Conservation (phyloP, 2,113 vertebrate species). For the Lasiurus cinereus region DNA sequence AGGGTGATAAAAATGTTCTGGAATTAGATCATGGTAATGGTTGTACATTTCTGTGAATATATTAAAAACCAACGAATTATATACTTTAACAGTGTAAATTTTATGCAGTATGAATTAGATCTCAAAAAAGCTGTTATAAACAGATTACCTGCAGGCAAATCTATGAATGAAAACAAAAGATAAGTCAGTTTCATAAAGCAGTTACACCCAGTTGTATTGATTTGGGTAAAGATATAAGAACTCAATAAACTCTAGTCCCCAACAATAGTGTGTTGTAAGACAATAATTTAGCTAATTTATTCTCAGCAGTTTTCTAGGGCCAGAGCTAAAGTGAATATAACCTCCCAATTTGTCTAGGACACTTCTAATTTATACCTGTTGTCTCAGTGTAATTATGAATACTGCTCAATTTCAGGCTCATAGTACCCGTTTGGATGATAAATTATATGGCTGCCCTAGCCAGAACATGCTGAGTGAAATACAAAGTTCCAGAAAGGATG, state of each 20-base stretch:
- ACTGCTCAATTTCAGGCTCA: not conserved
- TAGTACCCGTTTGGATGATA: not conserved
- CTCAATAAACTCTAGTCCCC: not conserved
- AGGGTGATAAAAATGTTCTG: too few species aligned
- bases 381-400: not conserved
- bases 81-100: too few species aligned
- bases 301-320: not conserved
- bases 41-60: too few species aligned
- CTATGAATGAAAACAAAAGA: conserved; percentile 35
- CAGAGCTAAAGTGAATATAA: not conserved
- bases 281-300: not conserved
- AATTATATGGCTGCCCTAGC: not conserved
- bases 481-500: not conserved
- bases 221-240: not conserved
- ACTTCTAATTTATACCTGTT: not conserved
- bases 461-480: not conserved
- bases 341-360: not conserved
- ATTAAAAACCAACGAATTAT: too few species aligned
- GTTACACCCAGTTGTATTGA: not conserved
- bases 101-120: too few species aligned
- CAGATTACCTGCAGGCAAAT: not conserved
- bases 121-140: too few species aligned
- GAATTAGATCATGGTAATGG: too few species aligned
- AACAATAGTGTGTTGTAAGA: not conserved
- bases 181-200: not conserved